Evolutionary conservation across 2,797 vertebrate species (phyloP).

Genomic region (Zonotrichia albicollis): DNA sequence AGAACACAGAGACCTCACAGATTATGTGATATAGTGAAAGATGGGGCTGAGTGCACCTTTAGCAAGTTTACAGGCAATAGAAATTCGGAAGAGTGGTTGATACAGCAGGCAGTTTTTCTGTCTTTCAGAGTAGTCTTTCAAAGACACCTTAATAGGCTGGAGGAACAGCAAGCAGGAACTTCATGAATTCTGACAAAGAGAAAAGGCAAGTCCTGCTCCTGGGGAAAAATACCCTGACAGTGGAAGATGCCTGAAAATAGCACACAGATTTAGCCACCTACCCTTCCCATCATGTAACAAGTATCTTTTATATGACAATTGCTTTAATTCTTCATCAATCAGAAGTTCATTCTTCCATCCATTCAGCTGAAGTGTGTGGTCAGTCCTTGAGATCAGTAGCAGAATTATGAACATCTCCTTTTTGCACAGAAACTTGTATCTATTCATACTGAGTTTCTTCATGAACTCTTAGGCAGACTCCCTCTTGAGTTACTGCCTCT

Average conservation of each 20-base stretch:
- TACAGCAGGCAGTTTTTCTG: not conserved
- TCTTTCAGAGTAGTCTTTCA: not conserved
- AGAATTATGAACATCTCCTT: not conserved
- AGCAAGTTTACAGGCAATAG: not conserved
- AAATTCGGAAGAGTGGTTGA: not conserved
- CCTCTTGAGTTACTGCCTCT: not conserved
- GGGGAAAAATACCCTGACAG: not conserved
- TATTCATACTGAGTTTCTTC: not conserved
- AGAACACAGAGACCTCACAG: not conserved
- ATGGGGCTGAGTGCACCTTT: not conserved
- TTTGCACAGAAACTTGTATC: not conserved
- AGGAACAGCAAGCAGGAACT: not conserved
- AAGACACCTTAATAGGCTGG: not conserved
- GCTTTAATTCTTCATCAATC: not conserved
- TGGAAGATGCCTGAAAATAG: not conserved
- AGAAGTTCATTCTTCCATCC: not conserved
- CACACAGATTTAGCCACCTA: not conserved
- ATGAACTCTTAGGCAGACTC: not conserved
- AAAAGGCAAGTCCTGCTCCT: not conserved
- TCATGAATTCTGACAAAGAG: not conserved
- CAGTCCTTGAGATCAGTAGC: not conserved
- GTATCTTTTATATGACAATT: not conserved
- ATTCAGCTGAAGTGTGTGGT: not conserved
- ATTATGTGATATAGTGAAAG: not conserved
- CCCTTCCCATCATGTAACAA: not conserved